Evolutionary conservation across 2,113 vertebrate species (phyloP).

Genomic region (Tachysurus fulvidraco): DNA sequence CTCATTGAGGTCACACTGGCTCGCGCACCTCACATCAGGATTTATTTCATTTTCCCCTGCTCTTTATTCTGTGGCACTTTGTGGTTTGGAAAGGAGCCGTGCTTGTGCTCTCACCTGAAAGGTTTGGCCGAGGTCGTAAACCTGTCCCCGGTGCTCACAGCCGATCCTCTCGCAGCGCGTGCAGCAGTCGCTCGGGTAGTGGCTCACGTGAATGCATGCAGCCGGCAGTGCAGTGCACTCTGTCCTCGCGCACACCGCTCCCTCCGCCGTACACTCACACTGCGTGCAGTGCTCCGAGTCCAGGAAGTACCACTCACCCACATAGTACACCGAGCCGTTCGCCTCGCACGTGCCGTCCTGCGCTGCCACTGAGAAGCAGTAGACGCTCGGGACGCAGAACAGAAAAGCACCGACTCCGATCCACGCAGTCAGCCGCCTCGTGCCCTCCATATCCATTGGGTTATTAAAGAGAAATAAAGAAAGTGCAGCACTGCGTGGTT

Average conservation of each 20-base stretch:
- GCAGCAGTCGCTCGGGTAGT: conserved; percentile 84
- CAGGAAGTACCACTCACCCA: conserved; percentile 82
- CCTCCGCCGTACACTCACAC: conserved; percentile 79
- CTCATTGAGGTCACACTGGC: too few species aligned
- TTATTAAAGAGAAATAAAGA: background rate
- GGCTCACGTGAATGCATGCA: conserved; percentile 82
- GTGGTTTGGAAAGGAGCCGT: background rate
- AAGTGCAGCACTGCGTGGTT: background rate
- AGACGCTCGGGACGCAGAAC: conserved; percentile 50
- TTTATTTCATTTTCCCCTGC: background rate
- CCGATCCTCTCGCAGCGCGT: conserved; percentile 81
- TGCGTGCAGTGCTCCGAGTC: conserved; percentile 82
- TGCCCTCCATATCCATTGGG: background rate
- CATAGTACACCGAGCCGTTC: conserved; percentile 79
- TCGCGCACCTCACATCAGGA: too few species aligned
- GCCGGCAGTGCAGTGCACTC: conserved; percentile 79
- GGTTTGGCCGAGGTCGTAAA: conserved; percentile 75
- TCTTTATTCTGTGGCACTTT: background rate
- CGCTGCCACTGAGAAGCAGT: conserved; percentile 67
- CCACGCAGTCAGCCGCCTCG: conserved; percentile 29
- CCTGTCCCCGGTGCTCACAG: conserved; percentile 79
- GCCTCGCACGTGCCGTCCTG: conserved; percentile 77
- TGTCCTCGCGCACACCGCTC: conserved; percentile 72
- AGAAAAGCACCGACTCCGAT: conserved; percentile 60
- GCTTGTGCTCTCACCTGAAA: conserved; percentile 72